Conservation (phyloP, 2,888 invertebrate genomes). For the Stegophylla sp. region DNA sequence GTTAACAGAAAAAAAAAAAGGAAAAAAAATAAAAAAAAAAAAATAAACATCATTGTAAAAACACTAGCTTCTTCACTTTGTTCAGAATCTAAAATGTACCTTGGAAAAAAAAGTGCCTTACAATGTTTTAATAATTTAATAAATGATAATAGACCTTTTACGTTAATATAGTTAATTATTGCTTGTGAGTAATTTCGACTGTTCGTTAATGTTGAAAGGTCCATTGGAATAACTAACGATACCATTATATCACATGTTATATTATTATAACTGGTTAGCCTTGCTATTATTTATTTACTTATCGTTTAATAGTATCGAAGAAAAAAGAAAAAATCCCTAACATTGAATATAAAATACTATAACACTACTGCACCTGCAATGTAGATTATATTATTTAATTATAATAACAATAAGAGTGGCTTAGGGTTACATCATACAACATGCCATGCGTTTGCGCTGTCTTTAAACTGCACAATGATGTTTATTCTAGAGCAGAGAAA, state of each 20-base stretch:
- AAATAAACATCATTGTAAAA: no score
- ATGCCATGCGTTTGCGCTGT: no score
- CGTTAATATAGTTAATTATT: background rate
- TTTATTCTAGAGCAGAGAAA: no score
- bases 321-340: background rate
- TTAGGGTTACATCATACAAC: background rate
- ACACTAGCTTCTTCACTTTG: no score
- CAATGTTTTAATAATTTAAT: background rate
- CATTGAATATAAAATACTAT: background rate
- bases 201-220: background rate
- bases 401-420: background rate
- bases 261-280: conserved; percentile 41
- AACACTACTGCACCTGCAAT: background rate
- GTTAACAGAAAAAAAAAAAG: no score
- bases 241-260: background rate
- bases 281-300: conserved; percentile 22
- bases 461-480: no score
- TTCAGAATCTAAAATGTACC: no score
- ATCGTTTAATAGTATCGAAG: background rate
- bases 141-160: no score
- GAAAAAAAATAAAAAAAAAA: no score
- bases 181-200: background rate
- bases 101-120: no score
- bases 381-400: conserved; percentile 9
- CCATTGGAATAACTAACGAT: background rate